Conservation (phyloP, 2,113 vertebrate genomes). For the Cyphomyrus plagiostoma region DNA sequence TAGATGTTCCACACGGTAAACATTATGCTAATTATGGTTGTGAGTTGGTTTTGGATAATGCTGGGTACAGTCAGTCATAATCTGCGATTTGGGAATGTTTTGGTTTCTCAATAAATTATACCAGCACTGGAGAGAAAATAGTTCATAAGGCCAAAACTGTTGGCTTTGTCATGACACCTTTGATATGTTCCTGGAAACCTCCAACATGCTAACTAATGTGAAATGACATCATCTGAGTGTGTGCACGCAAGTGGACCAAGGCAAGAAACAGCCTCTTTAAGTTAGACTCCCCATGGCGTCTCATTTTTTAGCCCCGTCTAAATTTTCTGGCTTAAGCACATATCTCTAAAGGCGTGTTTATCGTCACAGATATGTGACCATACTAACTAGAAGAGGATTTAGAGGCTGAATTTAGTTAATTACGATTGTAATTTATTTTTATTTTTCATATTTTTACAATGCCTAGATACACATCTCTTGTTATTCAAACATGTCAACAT, state of each 20-base stretch:
- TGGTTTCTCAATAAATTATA: background rate
- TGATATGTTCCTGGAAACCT: background rate
- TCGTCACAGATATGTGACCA: no score
- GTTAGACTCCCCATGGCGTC: background rate
- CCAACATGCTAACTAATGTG: background rate
- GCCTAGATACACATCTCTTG: no score
- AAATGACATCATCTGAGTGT: background rate
- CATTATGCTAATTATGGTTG: background rate
- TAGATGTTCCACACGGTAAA: background rate
- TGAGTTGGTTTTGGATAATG: background rate
- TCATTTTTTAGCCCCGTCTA: background rate
- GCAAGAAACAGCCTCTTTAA: background rate
- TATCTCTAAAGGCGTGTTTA: background rate
- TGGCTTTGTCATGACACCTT: background rate
- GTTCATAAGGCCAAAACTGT: background rate
- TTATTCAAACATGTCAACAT: no score
- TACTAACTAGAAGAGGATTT: no score
- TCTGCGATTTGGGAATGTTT: background rate
- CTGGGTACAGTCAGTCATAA: background rate
- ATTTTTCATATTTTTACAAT: no score
- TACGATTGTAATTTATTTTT: no score
- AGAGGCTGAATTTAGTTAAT: no score
- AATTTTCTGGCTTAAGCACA: no score
- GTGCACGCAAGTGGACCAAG: background rate
- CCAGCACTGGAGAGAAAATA: background rate